These are phyloP conservation scores for Zaprionus capensis DNA, from an alignment of 1,140 invertebrate species.

Conservation along the genomic window DNA sequence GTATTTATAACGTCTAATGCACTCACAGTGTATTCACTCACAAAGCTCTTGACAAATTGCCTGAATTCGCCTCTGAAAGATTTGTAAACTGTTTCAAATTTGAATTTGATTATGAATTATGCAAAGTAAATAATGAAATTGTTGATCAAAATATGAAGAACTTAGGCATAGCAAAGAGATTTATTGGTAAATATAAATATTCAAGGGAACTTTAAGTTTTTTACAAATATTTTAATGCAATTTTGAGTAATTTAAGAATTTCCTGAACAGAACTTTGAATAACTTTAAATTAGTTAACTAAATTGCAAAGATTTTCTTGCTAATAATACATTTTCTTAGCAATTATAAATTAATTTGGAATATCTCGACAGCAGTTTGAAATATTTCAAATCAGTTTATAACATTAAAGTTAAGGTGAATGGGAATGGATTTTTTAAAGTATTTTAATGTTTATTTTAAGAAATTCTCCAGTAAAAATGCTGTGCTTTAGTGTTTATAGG, in stretches of 20 bases:
- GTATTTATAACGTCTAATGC: conserved; percentile 70
- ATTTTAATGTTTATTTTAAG: too few species aligned
- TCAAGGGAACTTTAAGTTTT: background rate
- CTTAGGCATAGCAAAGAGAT: background rate
- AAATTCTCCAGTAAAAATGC: too few species aligned
- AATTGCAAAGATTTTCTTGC: background rate
- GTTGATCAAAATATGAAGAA: background rate
- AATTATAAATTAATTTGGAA: too few species aligned
- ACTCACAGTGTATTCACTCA: conserved; percentile 16
- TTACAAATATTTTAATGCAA: background rate
- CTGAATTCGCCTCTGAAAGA: background rate
- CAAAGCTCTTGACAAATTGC: background rate
- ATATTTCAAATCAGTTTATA: background rate
- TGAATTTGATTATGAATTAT: background rate
- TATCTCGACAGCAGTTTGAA: background rate
- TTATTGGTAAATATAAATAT: background rate
- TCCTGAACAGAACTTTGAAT: background rate
- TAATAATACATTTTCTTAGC: too few species aligned
- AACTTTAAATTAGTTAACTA: background rate
- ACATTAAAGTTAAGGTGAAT: too few species aligned
- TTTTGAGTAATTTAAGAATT: background rate
- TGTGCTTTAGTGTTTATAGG: too few species aligned
- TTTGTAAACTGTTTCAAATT: background rate
- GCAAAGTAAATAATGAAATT: background rate
- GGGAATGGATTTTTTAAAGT: too few species aligned